Conservation (phyloP, 2,888 invertebrate genomes). For the Pediacus dermestoides region DNA sequence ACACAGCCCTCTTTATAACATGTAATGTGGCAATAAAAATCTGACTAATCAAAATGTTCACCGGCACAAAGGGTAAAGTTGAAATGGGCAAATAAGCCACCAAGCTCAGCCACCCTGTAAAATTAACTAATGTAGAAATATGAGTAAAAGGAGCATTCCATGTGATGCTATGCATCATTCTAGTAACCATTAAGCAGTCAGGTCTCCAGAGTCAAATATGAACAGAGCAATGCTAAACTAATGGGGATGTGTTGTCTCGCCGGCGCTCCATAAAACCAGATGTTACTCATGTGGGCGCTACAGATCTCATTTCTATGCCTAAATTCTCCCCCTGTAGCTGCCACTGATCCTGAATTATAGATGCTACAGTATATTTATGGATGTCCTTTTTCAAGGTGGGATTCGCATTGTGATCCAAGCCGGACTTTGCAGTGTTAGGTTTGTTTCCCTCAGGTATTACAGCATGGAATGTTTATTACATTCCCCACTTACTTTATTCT, state of each 20-base stretch:
- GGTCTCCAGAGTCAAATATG: slow-evolving; percentile 41
- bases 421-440: slow-evolving; percentile 26
- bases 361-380: slow-evolving; percentile 42
- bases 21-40: slow-evolving; percentile 32
- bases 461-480: slow-evolving; percentile 26
- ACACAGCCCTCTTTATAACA: slow-evolving; percentile 23
- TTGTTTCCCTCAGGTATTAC: slow-evolving; percentile 29
- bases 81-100: slow-evolving; percentile 20
- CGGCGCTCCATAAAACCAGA: slow-evolving; percentile 45
- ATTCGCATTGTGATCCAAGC: slow-evolving; percentile 35
- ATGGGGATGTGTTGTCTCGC: slow-evolving; percentile 47
- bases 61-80: slow-evolving; percentile 14
- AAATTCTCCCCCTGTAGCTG: slow-evolving; percentile 36
- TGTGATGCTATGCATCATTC: slow-evolving; percentile 31
- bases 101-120: slow-evolving; percentile 17
- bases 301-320: slow-evolving; percentile 42
- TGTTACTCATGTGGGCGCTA: slow-evolving; percentile 42
- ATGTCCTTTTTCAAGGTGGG: slow-evolving; percentile 41
- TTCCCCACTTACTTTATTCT: slow-evolving; percentile 17
- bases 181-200: slow-evolving; percentile 35
- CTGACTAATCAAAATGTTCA: slow-evolving; percentile 35
- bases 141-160: slow-evolving; percentile 21
- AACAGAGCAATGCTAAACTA: slow-evolving; percentile 44
- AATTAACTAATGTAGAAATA: slow-evolving; percentile 31
- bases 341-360: slow-evolving; percentile 44